Conservation (phyloP, 1,140 invertebrate species). For the Phenacoccus solenopsis region DNA sequence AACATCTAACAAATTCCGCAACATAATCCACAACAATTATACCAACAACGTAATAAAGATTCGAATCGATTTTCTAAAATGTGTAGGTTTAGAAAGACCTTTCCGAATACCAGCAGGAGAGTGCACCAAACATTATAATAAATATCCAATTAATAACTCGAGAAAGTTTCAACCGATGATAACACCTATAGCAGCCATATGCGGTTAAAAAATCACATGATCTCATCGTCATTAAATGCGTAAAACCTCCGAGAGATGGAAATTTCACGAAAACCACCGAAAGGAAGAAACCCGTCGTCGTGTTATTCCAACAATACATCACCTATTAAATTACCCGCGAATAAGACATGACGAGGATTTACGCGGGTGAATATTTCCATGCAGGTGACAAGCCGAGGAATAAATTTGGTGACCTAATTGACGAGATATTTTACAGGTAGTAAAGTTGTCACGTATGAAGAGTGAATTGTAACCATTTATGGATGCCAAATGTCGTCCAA, state of each 20-base stretch:
- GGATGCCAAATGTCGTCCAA: not conserved
- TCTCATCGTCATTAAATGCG: not conserved
- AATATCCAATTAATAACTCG: conserved; percentile 3
- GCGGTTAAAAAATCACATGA: not conserved
- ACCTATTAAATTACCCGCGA: too few species aligned
- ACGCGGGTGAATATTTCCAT: not conserved
- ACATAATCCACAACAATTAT: too few species aligned
- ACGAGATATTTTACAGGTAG: not conserved
- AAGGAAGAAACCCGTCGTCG: too few species aligned
- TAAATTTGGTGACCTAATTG: not conserved
- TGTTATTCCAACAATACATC: not conserved
- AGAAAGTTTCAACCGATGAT: not conserved
- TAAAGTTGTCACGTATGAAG: not conserved
- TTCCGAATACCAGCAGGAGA: not conserved
- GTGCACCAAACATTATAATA: not conserved
- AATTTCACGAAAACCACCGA: not conserved
- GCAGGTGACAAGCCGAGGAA: not conserved
- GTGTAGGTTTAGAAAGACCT: not conserved
- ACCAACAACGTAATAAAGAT: too few species aligned
- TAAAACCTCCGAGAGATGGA: not conserved
- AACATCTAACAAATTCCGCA: too few species aligned
- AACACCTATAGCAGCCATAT: not conserved
- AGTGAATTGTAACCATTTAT: not conserved
- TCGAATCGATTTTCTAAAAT: not conserved
- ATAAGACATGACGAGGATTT: not conserved